Conservation (phyloP, 2,888 invertebrate genomes). For the Eristalis tenax region DNA sequence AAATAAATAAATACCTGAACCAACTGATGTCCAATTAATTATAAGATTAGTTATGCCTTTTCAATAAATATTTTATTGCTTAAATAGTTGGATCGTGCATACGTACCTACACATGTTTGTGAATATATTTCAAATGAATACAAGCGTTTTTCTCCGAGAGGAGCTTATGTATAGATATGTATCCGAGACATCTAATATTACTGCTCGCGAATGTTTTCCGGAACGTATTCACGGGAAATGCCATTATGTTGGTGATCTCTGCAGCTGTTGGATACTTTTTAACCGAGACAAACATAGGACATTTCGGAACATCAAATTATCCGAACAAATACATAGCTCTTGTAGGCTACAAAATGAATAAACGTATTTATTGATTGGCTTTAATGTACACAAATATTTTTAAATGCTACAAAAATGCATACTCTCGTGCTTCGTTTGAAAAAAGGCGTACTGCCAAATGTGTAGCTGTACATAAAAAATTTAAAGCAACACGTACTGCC, state of each 20-base stretch:
- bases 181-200: not conserved
- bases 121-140: not conserved
- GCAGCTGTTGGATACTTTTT: conserved; percentile 26
- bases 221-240: not conserved
- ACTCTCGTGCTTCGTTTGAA: too few species aligned
- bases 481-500: too few species aligned
- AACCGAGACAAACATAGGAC: not conserved
- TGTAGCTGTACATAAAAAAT: too few species aligned
- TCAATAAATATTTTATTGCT: not conserved
- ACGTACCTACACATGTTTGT: not conserved
- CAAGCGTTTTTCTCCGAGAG: not conserved
- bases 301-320: not conserved
- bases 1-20: not conserved
- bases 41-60: not conserved
- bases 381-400: not conserved
- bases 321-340: not conserved
- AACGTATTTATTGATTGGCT: not conserved
- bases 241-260: not conserved
- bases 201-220: not conserved
- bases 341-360: not conserved
- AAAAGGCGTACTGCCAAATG: too few species aligned
- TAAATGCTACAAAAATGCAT: not conserved
- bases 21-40: not conserved
- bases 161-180: not conserved
- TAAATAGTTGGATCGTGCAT: not conserved